These are phyloP conservation scores for Tridacna gigas DNA, from an alignment of 2,888 invertebrate genomes.

Conservation along the genomic window DNA sequence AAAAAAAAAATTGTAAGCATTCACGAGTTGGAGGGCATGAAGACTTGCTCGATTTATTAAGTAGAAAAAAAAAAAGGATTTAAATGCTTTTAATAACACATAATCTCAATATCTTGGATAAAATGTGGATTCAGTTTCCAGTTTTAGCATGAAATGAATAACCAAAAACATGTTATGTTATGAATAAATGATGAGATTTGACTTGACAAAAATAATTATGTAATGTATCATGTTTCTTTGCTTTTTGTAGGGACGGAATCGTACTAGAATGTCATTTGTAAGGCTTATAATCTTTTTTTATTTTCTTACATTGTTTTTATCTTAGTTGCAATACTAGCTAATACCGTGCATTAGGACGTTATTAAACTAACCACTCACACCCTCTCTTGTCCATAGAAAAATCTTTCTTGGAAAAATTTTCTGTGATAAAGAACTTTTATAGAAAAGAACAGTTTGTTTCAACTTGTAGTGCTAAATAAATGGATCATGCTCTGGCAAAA, in stretches of 20 bases:
- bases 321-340: neutral
- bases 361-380: neutral
- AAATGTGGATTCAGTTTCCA: neutral
- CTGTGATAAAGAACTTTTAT: too few species aligned
- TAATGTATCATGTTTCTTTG: slow-evolving; percentile 30
- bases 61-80: too few species aligned
- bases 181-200: slow-evolving; percentile 5
- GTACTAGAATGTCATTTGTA: slow-evolving; percentile 66
- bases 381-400: neutral
- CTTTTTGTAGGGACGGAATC: slow-evolving; percentile 64
- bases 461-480: too few species aligned
- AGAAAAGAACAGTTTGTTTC: too few species aligned
- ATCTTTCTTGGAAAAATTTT: too few species aligned
- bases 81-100: too few species aligned
- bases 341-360: neutral
- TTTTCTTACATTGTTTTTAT: neutral
- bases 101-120: neutral
- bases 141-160: neutral
- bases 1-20: too few species aligned
- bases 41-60: too few species aligned
- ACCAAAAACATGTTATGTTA: neutral
- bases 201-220: neutral
- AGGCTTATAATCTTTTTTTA: slow-evolving; percentile 39
- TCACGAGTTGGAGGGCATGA: too few species aligned
- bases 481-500: too few species aligned